Conservation (phyloP, 1,140 invertebrate genomes). For the Leucophenga varia region DNA sequence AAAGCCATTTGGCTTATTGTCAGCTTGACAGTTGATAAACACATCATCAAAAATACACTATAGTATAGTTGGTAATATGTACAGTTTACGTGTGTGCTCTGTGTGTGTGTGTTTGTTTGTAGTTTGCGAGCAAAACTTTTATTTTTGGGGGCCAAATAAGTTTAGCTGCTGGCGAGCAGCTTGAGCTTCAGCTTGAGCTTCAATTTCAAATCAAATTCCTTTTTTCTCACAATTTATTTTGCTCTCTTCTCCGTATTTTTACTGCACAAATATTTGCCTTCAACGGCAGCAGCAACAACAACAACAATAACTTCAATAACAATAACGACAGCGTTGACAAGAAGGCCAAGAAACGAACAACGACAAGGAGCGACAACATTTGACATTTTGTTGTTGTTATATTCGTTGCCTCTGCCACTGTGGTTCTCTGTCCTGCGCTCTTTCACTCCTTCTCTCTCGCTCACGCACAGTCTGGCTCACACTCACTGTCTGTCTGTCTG, state of each 20-base stretch:
- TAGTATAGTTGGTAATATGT: no score
- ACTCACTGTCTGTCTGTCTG: constrained; percentile 1
- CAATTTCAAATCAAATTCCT: constrained; percentile 29
- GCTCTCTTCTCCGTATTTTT: constrained; percentile 13
- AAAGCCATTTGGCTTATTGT: constrained; percentile 29
- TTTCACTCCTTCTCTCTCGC: no score
- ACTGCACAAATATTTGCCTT: constrained; percentile 24
- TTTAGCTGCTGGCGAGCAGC: constrained; percentile 1
- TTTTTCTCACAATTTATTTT: constrained; percentile 22
- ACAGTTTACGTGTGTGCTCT: no score
- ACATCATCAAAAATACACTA: constrained; percentile 26
- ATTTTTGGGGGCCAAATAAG: background rate
- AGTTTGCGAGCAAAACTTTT: no score
- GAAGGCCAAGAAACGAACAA: constrained; percentile 21
- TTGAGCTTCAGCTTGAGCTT: no score
- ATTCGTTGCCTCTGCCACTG: no score
- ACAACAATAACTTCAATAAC: constrained; percentile 6
- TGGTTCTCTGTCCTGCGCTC: background rate
- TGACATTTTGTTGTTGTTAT: constrained; percentile 20
- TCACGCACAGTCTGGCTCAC: no score
- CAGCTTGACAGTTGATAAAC: constrained; percentile 28
- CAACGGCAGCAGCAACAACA: constrained; percentile 8
- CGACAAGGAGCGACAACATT: constrained; percentile 19
- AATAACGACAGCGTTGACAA: constrained; percentile 19
- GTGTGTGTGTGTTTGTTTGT: no score